Conservation (phyloP, 2,113 vertebrate genomes). For the Vidua macroura region DNA sequence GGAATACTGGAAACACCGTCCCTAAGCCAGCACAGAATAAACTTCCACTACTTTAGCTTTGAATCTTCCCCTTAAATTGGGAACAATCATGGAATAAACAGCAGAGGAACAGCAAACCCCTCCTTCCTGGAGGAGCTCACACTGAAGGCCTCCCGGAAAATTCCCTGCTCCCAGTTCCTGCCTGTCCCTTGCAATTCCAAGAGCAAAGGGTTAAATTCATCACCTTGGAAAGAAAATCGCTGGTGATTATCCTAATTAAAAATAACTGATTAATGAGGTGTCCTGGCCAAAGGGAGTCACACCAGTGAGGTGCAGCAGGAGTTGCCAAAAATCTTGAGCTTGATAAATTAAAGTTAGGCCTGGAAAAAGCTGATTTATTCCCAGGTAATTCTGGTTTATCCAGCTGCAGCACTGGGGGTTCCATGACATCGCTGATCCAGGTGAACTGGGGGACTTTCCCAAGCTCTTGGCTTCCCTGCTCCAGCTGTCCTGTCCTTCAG, state of each 20-base stretch:
- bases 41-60: neutral
- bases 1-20: neutral
- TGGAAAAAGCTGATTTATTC: neutral
- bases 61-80: neutral
- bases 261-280: accelerated
- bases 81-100: neutral
- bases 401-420: accelerated
- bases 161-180: neutral
- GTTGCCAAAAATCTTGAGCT: neutral
- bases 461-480: accelerated
- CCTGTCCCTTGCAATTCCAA: accelerated
- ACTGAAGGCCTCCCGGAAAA: neutral
- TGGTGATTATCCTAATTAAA: neutral
- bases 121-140: neutral
- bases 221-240: neutral
- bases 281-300: neutral
- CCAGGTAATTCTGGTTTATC: neutral
- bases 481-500: neutral
- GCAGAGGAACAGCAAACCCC: neutral
- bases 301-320: neutral
- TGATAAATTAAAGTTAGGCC: accelerated
- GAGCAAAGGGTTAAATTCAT: neutral
- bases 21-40: neutral
- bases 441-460: accelerated
- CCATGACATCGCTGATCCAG: too few relatives aligned